Percentiles rank a stretch among this genome's conserved stretches.
These are phyloP conservation scores for Brevimyrus niger DNA, from an alignment of 2,113 vertebrate species.

Conservation along the genomic window DNA sequence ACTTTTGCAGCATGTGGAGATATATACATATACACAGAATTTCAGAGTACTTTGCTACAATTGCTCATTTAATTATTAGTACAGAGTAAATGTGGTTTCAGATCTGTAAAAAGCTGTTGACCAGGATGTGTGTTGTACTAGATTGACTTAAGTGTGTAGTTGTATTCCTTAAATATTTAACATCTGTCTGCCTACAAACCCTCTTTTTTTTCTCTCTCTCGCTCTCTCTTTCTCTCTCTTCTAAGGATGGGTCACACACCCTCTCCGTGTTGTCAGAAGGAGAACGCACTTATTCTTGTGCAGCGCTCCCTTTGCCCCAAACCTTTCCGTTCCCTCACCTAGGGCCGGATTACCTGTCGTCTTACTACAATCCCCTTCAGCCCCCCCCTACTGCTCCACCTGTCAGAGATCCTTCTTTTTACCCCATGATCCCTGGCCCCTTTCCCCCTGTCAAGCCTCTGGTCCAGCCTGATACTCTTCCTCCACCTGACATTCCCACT, in stretches of 20 bases:
- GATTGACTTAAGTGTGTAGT: not conserved
- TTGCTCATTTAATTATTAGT: not conserved
- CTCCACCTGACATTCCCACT: not conserved
- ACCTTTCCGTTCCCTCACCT: not conserved
- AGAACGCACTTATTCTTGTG: constrained; percentile 48
- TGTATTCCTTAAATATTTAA: not conserved
- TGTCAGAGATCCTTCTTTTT: not conserved
- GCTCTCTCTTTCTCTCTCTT: not conserved
- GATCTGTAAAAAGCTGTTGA: not conserved
- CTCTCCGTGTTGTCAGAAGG: constrained; percentile 38
- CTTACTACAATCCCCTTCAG: not conserved
- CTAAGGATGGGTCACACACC: constrained; percentile 35
- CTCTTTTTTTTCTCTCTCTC: not conserved
- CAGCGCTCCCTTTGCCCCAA: not conserved
- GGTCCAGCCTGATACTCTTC: not conserved
- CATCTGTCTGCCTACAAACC: not conserved
- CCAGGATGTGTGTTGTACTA: not conserved
- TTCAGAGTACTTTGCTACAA: not conserved
- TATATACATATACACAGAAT: no score
- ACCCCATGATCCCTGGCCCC: not conserved
- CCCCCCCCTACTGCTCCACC: not conserved
- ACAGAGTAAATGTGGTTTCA: not conserved
- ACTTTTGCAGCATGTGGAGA: no score
- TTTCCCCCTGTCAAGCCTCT: not conserved
- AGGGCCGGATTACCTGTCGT: constrained; percentile 7